A percentile compares a stretch with the other conserved stretches of the same genome.
Evolutionary conservation across 2,113 vertebrate species (phyloP).

Genomic region (Bujurquina vittata): DNA sequence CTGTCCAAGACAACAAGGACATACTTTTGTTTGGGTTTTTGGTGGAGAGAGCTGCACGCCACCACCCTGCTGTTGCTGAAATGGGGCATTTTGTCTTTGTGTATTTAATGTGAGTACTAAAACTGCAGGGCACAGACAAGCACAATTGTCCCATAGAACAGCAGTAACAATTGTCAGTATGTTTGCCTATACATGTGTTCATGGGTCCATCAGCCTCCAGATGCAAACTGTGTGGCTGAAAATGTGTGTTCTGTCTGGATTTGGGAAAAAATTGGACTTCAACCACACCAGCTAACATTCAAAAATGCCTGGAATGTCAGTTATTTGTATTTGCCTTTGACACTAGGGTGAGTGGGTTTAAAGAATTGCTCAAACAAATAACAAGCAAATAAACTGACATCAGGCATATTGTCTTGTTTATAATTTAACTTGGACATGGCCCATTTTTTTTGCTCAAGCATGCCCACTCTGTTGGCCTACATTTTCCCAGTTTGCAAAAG

Average conservation of each 20-base stretch:
- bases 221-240: conserved; percentile 59
- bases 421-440: conserved; percentile 42
- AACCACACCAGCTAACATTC: conserved; percentile 32
- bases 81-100: conserved; percentile 79
- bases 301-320: conserved; percentile 52
- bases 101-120: conserved; percentile 71
- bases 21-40: conserved; percentile 79
- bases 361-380: conserved; percentile 40
- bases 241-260: conserved; percentile 50
- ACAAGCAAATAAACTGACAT: conserved; percentile 38
- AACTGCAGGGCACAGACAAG: conserved; percentile 70
- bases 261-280: conserved; percentile 52
- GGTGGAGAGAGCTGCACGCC: conserved; percentile 72
- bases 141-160: conserved; percentile 75
- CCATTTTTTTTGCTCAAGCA: conserved; percentile 20
- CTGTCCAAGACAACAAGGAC: conserved; percentile 74
- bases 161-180: conserved; percentile 75
- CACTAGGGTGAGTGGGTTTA: conserved; percentile 27
- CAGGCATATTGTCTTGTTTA: conserved; percentile 45
- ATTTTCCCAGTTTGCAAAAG: conserved; percentile 29
- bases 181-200: conserved; percentile 66
- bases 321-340: conserved; percentile 42
- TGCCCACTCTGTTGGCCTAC: conserved; percentile 22
- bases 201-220: conserved; percentile 58
- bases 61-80: conserved; percentile 68